A percentile compares a stretch with the other conserved stretches of the same genome.
phyloP scores from a whole-genome alignment of 2,797 vertebrate species.

The Eutrigla gurnardus region DNA sequence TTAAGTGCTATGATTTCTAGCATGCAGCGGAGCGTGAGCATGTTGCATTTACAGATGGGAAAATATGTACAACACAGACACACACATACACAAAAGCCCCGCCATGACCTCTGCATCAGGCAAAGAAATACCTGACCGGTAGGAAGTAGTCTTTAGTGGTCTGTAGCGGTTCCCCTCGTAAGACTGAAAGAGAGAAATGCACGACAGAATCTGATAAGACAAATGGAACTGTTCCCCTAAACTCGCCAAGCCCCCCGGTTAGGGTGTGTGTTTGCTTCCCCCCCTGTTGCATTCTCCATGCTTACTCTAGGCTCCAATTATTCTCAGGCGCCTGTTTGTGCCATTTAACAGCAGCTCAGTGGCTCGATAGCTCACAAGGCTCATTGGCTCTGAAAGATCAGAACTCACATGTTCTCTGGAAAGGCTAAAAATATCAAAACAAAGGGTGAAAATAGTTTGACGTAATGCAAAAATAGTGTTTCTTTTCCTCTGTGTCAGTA shows the following conservation, averaged over 20 bases:
- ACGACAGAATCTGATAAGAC: slow-evolving; percentile 74
- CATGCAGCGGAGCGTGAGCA: slow-evolving; percentile 32
- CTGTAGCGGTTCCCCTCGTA: slow-evolving; percentile 41
- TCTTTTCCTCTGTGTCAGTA: background rate
- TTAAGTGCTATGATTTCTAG: slow-evolving; percentile 16
- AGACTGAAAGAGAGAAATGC: slow-evolving; percentile 62
- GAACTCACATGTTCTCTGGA: slow-evolving; percentile 10
- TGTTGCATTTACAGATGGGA: slow-evolving; percentile 61
- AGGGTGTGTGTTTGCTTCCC: slow-evolving; percentile 12
- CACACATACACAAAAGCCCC: slow-evolving; percentile 28
- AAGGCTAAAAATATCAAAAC: slow-evolving; percentile 12
- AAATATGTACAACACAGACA: slow-evolving; percentile 43
- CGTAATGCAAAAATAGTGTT: background rate
- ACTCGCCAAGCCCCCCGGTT: slow-evolving; percentile 59
- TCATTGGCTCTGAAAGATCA: slow-evolving; percentile 39
- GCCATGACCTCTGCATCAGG: slow-evolving; percentile 56
- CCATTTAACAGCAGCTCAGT: slow-evolving; percentile 23
- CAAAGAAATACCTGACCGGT: slow-evolving; percentile 58
- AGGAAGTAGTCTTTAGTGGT: slow-evolving; percentile 59
- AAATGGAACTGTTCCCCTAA: slow-evolving; percentile 76
- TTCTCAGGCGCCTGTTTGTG: slow-evolving; percentile 33
- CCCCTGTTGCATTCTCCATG: slow-evolving; percentile 11
- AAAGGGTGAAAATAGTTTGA: slow-evolving; percentile 5
- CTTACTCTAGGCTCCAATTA: slow-evolving; percentile 23
- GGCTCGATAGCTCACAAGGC: slow-evolving; percentile 29